Evolutionary conservation across 2,797 vertebrate species (phyloP).

Genomic region (Crenuchus spilurus): DNA sequence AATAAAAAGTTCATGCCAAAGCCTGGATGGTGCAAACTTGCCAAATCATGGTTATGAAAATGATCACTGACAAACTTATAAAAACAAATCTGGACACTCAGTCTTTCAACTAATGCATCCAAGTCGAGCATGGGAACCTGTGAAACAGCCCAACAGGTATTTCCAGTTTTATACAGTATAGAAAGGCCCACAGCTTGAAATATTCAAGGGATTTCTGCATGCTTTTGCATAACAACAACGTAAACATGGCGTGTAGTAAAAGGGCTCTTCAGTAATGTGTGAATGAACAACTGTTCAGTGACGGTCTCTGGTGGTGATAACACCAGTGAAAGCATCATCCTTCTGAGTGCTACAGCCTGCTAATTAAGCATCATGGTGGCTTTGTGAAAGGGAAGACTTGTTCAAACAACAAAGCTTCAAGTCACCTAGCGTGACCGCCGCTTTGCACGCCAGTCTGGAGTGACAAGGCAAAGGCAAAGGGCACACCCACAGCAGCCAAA

Average conservation of each 20-base stretch:
- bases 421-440: conserved; percentile 13
- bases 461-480: conserved; percentile 21
- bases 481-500: conserved; percentile 26
- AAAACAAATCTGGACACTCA: neutral
- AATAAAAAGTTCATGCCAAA: neutral
- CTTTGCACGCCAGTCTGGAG: conserved; percentile 12
- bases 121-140: conserved; percentile 43
- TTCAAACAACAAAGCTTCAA: conserved; percentile 11
- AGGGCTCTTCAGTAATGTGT: neutral
- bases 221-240: neutral
- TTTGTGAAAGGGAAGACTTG: conserved; percentile 1
- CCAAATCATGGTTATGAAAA: neutral
- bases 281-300: neutral
- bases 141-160: conserved; percentile 42
- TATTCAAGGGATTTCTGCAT: neutral
- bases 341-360: neutral
- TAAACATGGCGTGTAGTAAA: neutral
- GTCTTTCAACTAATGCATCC: neutral
- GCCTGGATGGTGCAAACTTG: neutral
- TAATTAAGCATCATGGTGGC: neutral
- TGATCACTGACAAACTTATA: neutral
- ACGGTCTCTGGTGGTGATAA: neutral
- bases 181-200: neutral
- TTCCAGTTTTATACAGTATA: conserved; percentile 28
- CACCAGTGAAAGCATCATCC: neutral